Conservation (phyloP, 2,113 vertebrate genomes). For the Callithrix jacchus region DNA sequence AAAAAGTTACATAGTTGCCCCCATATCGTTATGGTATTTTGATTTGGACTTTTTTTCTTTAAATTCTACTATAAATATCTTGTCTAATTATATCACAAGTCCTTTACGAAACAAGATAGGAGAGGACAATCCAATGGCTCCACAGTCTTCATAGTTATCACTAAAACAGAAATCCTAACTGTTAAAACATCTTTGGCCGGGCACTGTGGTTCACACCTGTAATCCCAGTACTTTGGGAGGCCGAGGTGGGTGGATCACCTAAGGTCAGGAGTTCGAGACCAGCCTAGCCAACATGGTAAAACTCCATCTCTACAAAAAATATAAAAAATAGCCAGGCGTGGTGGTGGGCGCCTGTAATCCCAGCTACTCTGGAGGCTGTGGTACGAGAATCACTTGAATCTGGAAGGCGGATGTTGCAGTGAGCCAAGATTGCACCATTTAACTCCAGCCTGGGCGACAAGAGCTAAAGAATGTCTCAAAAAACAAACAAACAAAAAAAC, state of each 20-base stretch:
- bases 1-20: background rate
- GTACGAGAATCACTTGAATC: no score
- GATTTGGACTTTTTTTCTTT: background rate
- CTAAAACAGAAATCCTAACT: slow-evolving; percentile 28
- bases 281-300: background rate
- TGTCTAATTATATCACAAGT: slow-evolving; percentile 11
- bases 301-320: background rate
- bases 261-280: background rate
- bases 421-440: no score
- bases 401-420: no score
- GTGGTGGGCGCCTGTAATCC: background rate
- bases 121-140: background rate
- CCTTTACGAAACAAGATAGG: slow-evolving; percentile 8
- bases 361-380: background rate
- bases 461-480: background rate
- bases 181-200: background rate
- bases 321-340: background rate
- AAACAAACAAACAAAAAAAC: background rate
- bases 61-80: slow-evolving; percentile 38
- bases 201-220: background rate
- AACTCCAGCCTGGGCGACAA: background rate
- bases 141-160: background rate
- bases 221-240: background rate
- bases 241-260: background rate
- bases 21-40: background rate